Evolutionary conservation across 1,140 invertebrate genomes (phyloP).

Genomic region (Babylonia areolata): DNA sequence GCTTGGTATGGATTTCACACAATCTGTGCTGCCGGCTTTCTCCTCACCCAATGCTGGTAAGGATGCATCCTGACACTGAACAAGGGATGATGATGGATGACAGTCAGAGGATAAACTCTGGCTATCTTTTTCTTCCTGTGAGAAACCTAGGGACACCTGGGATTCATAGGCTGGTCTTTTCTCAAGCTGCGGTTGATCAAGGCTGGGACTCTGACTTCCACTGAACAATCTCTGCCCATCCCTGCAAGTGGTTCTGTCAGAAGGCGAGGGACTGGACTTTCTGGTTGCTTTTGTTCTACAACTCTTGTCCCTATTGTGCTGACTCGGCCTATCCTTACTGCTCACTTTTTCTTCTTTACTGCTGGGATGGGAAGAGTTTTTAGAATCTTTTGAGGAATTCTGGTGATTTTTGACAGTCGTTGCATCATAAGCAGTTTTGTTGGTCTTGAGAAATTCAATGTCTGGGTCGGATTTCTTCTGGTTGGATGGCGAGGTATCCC

Average conservation of each 20-base stretch:
- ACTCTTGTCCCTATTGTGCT: neutral
- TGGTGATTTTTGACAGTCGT: neutral
- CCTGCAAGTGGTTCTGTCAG: no score
- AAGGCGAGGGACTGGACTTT: no score
- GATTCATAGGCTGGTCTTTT: neutral
- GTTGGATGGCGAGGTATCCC: neutral
- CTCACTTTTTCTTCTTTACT: neutral
- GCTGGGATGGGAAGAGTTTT: neutral
- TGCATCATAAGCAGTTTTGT: neutral
- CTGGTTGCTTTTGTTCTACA: no score
- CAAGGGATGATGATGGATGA: no score
- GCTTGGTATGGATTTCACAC: no score
- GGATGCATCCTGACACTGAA: no score
- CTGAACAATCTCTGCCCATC: no score
- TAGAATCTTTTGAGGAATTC: neutral
- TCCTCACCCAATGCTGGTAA: no score
- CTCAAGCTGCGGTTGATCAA: no score
- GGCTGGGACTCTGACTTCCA: no score
- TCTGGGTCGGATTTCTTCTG: neutral
- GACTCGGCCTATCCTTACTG: neutral
- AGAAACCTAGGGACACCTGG: neutral
- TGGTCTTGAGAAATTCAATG: neutral
- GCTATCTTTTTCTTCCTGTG: neutral
- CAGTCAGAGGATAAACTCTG: no score
- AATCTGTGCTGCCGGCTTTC: no score